Evolutionary conservation across 2,113 vertebrate genomes (phyloP).

Genomic region (Rhynchopsitta pachyrhyncha): DNA sequence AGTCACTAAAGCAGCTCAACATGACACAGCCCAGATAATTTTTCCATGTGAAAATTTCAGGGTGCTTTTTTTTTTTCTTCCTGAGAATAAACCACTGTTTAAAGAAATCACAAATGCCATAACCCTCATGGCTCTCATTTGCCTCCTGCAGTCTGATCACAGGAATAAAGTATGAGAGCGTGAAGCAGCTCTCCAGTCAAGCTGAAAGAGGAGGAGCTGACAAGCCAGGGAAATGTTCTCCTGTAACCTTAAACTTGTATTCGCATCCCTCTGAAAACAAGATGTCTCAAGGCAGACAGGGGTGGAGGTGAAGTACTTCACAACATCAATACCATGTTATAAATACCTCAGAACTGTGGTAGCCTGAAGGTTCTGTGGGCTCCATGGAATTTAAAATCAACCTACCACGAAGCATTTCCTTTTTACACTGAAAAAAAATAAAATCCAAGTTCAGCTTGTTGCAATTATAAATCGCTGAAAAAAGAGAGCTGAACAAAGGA

Average conservation of each 20-base stretch:
- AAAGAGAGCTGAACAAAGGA: conserved; percentile 33
- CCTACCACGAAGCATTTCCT: neutral
- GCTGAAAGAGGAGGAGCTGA: conserved; percentile 60
- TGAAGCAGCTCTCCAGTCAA: conserved; percentile 47
- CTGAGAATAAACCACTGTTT: neutral
- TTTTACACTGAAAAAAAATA: neutral
- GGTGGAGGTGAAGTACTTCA: conserved; percentile 63
- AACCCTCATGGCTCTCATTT: conserved; percentile 41
- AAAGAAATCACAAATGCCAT: conserved; percentile 43
- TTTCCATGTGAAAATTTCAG: neutral
- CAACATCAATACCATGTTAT: conserved; percentile 68
- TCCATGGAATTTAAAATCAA: conserved; percentile 60
- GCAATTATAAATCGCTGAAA: neutral
- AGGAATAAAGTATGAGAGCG: conserved; percentile 25
- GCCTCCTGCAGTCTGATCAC: conserved; percentile 47
- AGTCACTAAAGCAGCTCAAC: neutral
- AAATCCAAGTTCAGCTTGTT: conserved; percentile 17
- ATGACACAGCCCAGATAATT: neutral
- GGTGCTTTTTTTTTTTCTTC: neutral
- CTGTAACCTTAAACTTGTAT: conserved; percentile 68
- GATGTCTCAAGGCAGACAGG: conserved; percentile 63
- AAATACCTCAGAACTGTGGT: conserved; percentile 59
- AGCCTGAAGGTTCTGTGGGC: conserved; percentile 55
- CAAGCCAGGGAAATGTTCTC: conserved; percentile 55
- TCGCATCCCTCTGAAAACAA: conserved; percentile 67